Evolutionary conservation across 92 coral and sea anemone genomes (phyloP), one percentile per base, ranked within the genome.

Genomic region (Epizoanthus fatuus): DNA sequence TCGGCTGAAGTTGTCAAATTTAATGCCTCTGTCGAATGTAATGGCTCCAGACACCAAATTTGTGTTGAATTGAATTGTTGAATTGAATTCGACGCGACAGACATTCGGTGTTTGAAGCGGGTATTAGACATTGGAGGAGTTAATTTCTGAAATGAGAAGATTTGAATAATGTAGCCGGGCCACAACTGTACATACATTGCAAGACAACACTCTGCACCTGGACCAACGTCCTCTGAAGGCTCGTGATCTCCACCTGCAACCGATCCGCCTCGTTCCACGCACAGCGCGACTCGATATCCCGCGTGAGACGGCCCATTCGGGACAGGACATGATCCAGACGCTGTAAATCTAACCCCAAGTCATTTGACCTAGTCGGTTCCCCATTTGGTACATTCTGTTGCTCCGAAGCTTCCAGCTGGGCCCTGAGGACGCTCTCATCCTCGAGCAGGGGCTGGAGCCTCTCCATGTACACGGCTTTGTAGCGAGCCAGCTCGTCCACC

Each of bases 311-410:
- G 68, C 84, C 72, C 9, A 90, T 72, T 57, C 87, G 86, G 55
- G 87, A 86, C 54, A 91, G 74, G 5, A 63, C 88, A 63, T 81
- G 72, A 25, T 75, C 91, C 68, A 90, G 66, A 58, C 93, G 91
- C 75, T 90, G 93, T 14, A 81, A 29, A 75, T 90, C 93, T 13
- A 90, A 80, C 51, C 93, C 93, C 37, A 90, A 86, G 9, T 90
- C 86, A 54, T 86, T 91, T 42, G 87, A 73, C 11, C 93, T 74
- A 10, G 20, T 13, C 1, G 66, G 54, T 44, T 86, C 62, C 32
- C 90, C 84, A 14, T 59, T 39, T n/a, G 86, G 39, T 54, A 82
- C 71, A 38, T 44, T 56, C 72, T 63, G 86, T 22, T 69, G 83
- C 25, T 72, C 64, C 16, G 85, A 67, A 15, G 83, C 55, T 51